Conservation (phyloP, 1,140 invertebrate species). For the Tetranychus urticae region DNA sequence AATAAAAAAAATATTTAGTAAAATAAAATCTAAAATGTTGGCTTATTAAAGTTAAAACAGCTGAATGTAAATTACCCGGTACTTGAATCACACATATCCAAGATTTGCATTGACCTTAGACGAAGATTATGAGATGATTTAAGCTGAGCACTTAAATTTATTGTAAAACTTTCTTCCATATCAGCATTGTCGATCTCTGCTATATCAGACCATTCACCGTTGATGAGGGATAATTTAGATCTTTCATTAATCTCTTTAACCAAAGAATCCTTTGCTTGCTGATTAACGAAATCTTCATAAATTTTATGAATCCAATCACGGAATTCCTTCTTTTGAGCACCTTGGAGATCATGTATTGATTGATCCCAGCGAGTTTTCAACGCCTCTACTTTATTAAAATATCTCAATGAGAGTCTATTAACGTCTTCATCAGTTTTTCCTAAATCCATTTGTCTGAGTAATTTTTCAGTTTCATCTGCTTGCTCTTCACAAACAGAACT, state of each 20-base stretch:
- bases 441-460: conserved; percentile 32
- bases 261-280: conserved; percentile 13
- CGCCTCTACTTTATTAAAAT: conserved; percentile 49
- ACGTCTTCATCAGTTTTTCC: conserved; percentile 46
- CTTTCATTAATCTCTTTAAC: not conserved
- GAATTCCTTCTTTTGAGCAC: conserved; percentile 45
- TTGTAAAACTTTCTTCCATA: conserved; percentile 85
- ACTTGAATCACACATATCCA: conserved; percentile 43
- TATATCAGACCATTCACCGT: not conserved
- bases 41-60: not conserved
- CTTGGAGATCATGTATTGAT: conserved; percentile 39
- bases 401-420: conserved; percentile 41
- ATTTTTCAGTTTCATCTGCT: conserved; percentile 44
- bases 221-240: not conserved
- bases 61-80: not conserved
- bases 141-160: conserved; percentile 74
- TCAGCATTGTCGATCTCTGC: not conserved
- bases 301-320: conserved; percentile 50
- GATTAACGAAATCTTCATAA: conserved; percentile 39
- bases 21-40: not conserved
- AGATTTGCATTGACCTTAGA: conserved; percentile 55
- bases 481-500: conserved; percentile 36
- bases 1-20: not conserved
- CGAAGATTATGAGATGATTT: conserved; percentile 96
- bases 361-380: conserved; percentile 49